Evolutionary conservation across 2,888 invertebrate species (phyloP).

Genomic region (Eurytoma californica): DNA sequence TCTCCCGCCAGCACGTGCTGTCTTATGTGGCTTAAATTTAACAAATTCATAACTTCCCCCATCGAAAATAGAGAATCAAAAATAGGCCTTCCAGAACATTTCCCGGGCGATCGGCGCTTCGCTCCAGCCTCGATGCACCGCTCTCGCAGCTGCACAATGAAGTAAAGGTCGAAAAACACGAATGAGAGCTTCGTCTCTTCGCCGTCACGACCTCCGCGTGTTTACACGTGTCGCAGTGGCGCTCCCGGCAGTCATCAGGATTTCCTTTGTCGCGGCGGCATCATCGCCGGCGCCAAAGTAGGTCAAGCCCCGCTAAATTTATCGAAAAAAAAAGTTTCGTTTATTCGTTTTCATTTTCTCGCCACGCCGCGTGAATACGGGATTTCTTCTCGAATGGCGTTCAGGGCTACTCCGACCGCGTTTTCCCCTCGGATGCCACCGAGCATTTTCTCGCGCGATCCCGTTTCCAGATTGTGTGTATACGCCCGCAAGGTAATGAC

Average conservation of each 20-base stretch:
- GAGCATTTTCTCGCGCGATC: too few relatives aligned
- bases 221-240: neutral
- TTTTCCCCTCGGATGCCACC: too few relatives aligned
- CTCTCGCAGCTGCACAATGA: neutral
- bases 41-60: neutral
- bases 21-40: neutral
- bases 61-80: neutral
- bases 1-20: neutral
- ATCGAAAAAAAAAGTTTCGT: constrained; percentile 32
- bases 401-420: too few relatives aligned
- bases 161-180: constrained; percentile 42
- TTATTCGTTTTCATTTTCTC: constrained; percentile 4
- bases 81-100: too few relatives aligned
- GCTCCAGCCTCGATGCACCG: constrained; percentile 2
- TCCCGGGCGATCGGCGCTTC: neutral
- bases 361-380: neutral
- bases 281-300: neutral
- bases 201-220: neutral
- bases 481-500: too few relatives aligned
- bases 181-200: neutral
- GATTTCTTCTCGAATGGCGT: too few relatives aligned
- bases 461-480: too few relatives aligned
- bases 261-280: constrained; percentile 32
- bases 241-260: neutral
- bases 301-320: constrained; percentile 35